These are phyloP conservation scores for Sycophila sp. DNA, from an alignment of 1,140 invertebrate genomes.

Conservation along the genomic window DNA sequence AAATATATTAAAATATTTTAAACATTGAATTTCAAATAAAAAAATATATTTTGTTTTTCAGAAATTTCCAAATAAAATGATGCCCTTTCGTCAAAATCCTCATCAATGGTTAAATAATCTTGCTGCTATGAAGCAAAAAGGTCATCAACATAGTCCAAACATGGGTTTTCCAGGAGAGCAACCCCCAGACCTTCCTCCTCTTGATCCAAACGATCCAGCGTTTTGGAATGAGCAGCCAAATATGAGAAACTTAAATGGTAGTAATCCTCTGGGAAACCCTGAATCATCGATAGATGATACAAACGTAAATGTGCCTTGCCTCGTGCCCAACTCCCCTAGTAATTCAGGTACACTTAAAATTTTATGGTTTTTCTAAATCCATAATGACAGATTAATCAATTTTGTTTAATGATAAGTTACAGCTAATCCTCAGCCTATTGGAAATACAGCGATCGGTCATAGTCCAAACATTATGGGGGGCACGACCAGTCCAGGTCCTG, in stretches of 20 bases:
- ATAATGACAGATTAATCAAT: not conserved
- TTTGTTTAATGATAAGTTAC: constrained; percentile 13
- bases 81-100: constrained; percentile 84
- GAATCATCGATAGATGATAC: constrained; percentile 64
- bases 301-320: constrained; percentile 67
- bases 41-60: constrained; percentile 58
- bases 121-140: constrained; percentile 79
- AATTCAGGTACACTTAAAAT: constrained; percentile 57
- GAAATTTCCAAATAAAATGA: constrained; percentile 90
- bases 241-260: constrained; percentile 62
- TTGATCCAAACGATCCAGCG: constrained; percentile 60
- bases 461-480: constrained; percentile 63
- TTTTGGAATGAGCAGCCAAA: constrained; percentile 65
- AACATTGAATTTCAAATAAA: not conserved
- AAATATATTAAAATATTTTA: constrained; percentile 14
- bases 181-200: constrained; percentile 62
- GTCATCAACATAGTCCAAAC: constrained; percentile 63
- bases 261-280: constrained; percentile 62
- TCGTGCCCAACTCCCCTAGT: constrained; percentile 64
- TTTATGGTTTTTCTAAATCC: constrained; percentile 8
- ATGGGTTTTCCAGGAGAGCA: constrained; percentile 62
- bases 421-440: constrained; percentile 60
- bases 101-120: constrained; percentile 84
- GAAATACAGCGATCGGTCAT: constrained; percentile 59
- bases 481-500: constrained; percentile 66